Conservation (phyloP, 2,797 vertebrate genomes). For the Pempheris klunzingeri region DNA sequence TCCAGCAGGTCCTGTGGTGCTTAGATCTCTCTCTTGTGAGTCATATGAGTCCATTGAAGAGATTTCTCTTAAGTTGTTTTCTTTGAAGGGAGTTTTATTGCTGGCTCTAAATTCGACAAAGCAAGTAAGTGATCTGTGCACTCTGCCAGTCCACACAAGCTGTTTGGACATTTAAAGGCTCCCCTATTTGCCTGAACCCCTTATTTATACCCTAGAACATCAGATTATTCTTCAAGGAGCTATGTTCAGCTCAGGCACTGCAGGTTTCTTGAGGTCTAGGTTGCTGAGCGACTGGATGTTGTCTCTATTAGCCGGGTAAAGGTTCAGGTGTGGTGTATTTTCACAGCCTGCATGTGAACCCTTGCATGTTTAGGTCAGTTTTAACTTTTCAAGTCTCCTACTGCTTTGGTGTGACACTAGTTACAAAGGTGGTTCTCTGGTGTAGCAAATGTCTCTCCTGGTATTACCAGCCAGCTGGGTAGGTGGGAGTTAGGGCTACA, state of each 20-base stretch:
- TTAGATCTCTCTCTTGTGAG: slow-evolving; percentile 21
- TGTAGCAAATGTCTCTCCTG: background rate
- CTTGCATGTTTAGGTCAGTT: background rate
- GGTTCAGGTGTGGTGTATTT: background rate
- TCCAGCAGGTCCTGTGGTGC: slow-evolving; percentile 11
- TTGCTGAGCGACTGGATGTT: background rate
- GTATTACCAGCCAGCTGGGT: background rate
- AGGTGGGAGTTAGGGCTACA: background rate
- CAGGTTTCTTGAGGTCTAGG: background rate
- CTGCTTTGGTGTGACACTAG: background rate
- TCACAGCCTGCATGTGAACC: background rate
- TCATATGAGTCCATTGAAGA: background rate
- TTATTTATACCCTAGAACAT: slow-evolving; percentile 13
- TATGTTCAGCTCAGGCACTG: background rate
- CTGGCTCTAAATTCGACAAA: slow-evolving; percentile 11
- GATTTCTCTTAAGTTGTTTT: slow-evolving; percentile 38
- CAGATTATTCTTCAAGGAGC: background rate
- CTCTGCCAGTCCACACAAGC: background rate
- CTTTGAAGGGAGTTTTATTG: slow-evolving; percentile 27
- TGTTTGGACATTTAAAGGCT: slow-evolving; percentile 20
- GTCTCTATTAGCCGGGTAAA: slow-evolving; percentile 2
- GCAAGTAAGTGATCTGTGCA: slow-evolving; percentile 10
- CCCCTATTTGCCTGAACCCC: background rate
- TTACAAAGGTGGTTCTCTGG: background rate
- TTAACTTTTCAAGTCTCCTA: background rate